Evolutionary conservation across 2,113 vertebrate species (phyloP), one percentile per base, ranked within the genome.

Genomic region (Xiphophorus hellerii): DNA sequence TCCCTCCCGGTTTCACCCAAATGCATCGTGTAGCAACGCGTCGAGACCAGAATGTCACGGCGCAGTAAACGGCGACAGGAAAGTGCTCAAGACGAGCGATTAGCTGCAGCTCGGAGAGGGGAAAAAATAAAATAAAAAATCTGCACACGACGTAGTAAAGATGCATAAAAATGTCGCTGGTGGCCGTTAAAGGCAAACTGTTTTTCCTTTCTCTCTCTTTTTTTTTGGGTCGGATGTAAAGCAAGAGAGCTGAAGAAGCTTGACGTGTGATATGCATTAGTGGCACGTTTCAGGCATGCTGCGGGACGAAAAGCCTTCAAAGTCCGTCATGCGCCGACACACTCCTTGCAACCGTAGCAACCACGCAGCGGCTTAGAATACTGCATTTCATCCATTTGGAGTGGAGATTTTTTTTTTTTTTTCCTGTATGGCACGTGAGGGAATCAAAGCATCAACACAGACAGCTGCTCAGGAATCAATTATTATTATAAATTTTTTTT

Each of bases 241-340:
- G 65, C 72, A 76, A 66, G 60, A 66, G 62, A 71, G 74, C 66
- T 69, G 42, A 20, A 33, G 54, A 82, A 81, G 79, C 73, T 37
- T 37, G 74, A 77, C 74, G 73, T 70, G 77, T 70, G 77, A 87
- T 88, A 74, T 81, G 87, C 78, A 82, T 76, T 80, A 85, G 87
- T 88, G 89, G 83, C 87, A 90, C 85, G 70, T 85, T 80, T 74
- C 79, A 83, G 79, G 80, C 89, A 89, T 74, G 87, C 74, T 88
- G 65, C 20, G 80, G 76, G 73, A 81, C 30, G 1, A 29, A 28
- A 78, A 82, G 81, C 80, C 64, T 22, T 35, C 20, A 10, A 22
- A 9, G 39, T 48, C 44, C 17, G 44, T 39, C 64, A 39, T 39
- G 64, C 25, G 13, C 22, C 20, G 6, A 62, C 69, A 62, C 69